Base-by-base conservation (phyloP, 2,797 vertebrate species). In the Heteromormyrus szaboi region DNA sequence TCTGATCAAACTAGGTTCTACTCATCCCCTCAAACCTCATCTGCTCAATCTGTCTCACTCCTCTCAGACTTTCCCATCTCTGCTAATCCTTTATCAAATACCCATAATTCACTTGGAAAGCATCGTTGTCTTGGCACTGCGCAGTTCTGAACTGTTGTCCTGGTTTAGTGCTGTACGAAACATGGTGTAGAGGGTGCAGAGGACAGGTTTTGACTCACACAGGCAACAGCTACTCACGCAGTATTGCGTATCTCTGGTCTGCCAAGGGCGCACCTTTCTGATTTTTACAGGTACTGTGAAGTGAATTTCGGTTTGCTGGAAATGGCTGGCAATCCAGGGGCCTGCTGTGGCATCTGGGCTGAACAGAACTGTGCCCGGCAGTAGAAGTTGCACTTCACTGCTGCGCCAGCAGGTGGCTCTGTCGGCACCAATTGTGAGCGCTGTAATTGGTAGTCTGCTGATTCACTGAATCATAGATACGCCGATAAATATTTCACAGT, bases 391-490 rank as follows among this genome's bases (percentile, higher is more conserved):
- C 53, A 17, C 1, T 88, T 29, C 76, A 53, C 33, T 59, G 65
- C 41, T 2, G 5, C 41, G 5, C 88, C 88, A 88, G 76, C 76
- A 88, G 88, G 76, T 53, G 88, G 51, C 87, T 53, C 25, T 53
- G 8, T 29, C 8, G 25, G 72, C 72, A 19, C 37, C 19, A 1
- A n/a, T 44, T n/a, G 37, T 17, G 6, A 50, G n/a, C 14, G 83
- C 44, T 17, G 81, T 46, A 29, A 44, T 53, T 51, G n/a, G 48
- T 53, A 25, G 22, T 51, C 83, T 29, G 83, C 50, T 25, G 83
- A 51, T 29, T 51, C 29, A 85, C 83, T 51, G 83, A 53, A 53
- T 51, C 83, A 25, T 14, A 50, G 46, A 85, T 51, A 85, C 2
- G 4, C 12, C 53, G 48, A 50, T 51, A 50, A 85, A 53, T 44